phyloP scores from a whole-genome alignment of 2,888 invertebrate genomes.

The Drosophila niveifrons region DNA sequence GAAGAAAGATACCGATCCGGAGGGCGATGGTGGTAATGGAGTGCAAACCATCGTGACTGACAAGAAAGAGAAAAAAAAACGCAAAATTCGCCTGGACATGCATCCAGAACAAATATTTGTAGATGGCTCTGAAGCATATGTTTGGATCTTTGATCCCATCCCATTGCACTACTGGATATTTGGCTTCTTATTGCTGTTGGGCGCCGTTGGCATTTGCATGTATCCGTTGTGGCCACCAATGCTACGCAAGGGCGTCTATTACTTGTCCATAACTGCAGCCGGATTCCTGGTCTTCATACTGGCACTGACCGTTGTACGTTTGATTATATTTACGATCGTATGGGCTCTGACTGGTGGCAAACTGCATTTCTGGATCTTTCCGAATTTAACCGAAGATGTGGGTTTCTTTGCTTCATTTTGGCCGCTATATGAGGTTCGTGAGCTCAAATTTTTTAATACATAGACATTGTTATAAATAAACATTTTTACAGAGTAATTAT shows the following conservation, averaged over 20 bases:
- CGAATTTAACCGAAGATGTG: constrained; percentile 99
- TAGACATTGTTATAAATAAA: neutral
- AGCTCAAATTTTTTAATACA: neutral
- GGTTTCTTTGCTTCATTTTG: constrained; percentile 99
- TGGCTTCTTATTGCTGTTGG: constrained; percentile 95
- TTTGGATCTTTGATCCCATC: constrained; percentile 99
- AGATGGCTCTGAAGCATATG: constrained; percentile 97
- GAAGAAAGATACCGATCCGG: constrained; percentile 77
- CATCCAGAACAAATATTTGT: constrained; percentile 97
- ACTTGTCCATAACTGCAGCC: constrained; percentile 97
- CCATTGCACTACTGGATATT: constrained; percentile 97
- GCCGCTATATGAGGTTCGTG: constrained; percentile 94
- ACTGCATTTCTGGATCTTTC: constrained; percentile 98
- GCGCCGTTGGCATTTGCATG: constrained; percentile 97
- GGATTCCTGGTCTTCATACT: constrained; percentile 97
- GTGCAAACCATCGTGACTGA: constrained; percentile 58
- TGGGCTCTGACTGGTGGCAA: constrained; percentile 95
- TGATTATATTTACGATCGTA: constrained; percentile 95
- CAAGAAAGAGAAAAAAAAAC: constrained; percentile 89
- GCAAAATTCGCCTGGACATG: constrained; percentile 98
- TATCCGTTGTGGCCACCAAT: constrained; percentile 99
- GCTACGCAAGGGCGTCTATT: constrained; percentile 97
- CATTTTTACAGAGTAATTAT: constrained; percentile 89
- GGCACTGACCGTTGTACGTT: constrained; percentile 93
- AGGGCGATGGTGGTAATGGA: constrained; percentile 65